Evolutionary conservation across 2,797 vertebrate species (phyloP), one percentile per base, ranked within the genome.

Genomic region (Australoheros facetus): DNA sequence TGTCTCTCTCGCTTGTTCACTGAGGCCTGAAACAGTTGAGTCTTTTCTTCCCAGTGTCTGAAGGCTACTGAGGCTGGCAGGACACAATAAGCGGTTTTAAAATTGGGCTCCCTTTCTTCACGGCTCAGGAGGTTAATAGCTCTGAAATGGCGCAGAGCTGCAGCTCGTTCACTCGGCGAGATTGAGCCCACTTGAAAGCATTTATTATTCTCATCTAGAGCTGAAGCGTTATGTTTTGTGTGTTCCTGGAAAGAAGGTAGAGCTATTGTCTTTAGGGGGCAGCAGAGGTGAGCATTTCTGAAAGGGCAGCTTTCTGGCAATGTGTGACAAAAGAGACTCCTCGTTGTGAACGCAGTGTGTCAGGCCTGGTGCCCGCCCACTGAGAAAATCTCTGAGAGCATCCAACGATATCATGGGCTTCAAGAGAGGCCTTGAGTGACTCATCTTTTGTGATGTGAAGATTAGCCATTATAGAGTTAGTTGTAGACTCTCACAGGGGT

Each of bases 261-360:
- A 72, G 16, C 80, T 90, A 94, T 95, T 96, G 94, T 95, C 95
- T 95, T 95, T 87, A 86, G 87, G 92, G 94, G 94, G 94, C 94
- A 94, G 93, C 91, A 93, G 94, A 96, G 95, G 95, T 96, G 95
- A 95, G 88, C 57, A 37, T 88, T 92, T 78, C 85, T 87, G 87
- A 94, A 94, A 90, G 90, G 85, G 71, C 83, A 78, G 88, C 80
- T 91, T 91, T 94, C 93, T 71, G 86, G 83, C 71, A 51, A 84
- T 53, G 75, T 76, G 87, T 80, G 85, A 95, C 94, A 95, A 95
- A 94, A 93, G 84, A 88, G 56, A 83, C 82, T 78, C 74, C 82
- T 59, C 13, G 54, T 73, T 8, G 79, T 53, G 39, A 84, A 53
- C 17, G 58, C 55, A 51, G 76, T 72, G 19, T 73, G 82, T 84